Evolutionary conservation across 2,113 vertebrate species (phyloP), one percentile per base, ranked within the genome.

Genomic region (Sprattus sprattus): DNA sequence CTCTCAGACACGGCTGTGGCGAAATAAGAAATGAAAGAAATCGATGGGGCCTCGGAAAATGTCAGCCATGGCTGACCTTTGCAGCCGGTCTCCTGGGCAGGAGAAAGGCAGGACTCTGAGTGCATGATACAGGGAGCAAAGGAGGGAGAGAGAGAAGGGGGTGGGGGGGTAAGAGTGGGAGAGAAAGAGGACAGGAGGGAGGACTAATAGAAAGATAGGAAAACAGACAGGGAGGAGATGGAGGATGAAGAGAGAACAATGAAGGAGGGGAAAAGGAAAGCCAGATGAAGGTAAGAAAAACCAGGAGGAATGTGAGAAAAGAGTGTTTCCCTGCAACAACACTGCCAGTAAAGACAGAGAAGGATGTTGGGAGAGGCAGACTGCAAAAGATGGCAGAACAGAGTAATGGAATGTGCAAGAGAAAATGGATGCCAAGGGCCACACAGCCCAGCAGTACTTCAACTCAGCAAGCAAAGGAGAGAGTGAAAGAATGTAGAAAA

Each of bases 21-120:
- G 92, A 93, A 94, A 95, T 93, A 92, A 81, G 87, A 87, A 83
- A 84, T 52, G 32, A 80, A 13, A 84, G 87, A 93, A 94, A 95
- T 95, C 93, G 91, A 95, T 93, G 92, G 87, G 85, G 89, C 93
- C 91, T 83, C 82, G 84, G 93, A 93, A 94, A 95, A 95, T 94
- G 93, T 94, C 94, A 95, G 92, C 88, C 52, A 32, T 83, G 89
- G 88, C 67, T 93, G 94, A 94, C 95, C 94, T 94, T 94, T 94
- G 90, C 89, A 83, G 88, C 82, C 88, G 88, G 89, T 92, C 90
- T 91, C 92, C 89, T 88, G 91, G 91, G 91, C 83, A 90, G 88
- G 87, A 83, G 84, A 82, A 50, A 71, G 78, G 84, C 47, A 81
- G 82, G 84, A 45, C 22, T 50, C 22, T 45, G 80, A 71, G 64